Conservation (phyloP, 2,888 invertebrate genomes). For the Limnephilus auricula region DNA sequence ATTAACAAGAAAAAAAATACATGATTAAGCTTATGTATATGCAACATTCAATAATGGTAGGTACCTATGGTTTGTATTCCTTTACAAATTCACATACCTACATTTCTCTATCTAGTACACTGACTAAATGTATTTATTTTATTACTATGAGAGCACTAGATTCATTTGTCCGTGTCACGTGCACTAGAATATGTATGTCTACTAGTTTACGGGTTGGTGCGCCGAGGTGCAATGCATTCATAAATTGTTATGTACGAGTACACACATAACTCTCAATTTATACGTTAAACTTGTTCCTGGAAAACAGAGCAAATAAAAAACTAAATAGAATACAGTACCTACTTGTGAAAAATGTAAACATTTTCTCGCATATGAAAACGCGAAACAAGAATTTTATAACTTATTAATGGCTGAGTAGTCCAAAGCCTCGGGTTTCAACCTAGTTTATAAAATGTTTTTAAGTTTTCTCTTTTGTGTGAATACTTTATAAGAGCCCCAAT, state of each 20-base stretch:
- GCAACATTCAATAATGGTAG: too few relatives aligned
- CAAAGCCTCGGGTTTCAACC: neutral
- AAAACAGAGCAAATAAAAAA: neutral
- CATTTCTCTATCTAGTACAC: too few relatives aligned
- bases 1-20: too few relatives aligned
- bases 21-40: too few relatives aligned
- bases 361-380: neutral
- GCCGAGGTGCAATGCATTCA: neutral
- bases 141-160: neutral
- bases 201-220: neutral
- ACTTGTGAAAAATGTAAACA: neutral
- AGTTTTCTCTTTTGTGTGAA: too few relatives aligned
- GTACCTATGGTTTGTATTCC: neutral
- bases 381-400: neutral
- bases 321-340: neutral
- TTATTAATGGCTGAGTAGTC: neutral
- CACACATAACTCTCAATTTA: neutral
- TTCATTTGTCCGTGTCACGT: neutral
- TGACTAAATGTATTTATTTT: neutral
- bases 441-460: too few relatives aligned
- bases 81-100: neutral
- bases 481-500: too few relatives aligned
- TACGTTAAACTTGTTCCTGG: neutral
- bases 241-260: neutral
- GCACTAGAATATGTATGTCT: neutral